These are phyloP conservation scores for Oncorhynchus gorbuscha DNA, from an alignment of 2,113 vertebrate genomes.

Conservation along the genomic window DNA sequence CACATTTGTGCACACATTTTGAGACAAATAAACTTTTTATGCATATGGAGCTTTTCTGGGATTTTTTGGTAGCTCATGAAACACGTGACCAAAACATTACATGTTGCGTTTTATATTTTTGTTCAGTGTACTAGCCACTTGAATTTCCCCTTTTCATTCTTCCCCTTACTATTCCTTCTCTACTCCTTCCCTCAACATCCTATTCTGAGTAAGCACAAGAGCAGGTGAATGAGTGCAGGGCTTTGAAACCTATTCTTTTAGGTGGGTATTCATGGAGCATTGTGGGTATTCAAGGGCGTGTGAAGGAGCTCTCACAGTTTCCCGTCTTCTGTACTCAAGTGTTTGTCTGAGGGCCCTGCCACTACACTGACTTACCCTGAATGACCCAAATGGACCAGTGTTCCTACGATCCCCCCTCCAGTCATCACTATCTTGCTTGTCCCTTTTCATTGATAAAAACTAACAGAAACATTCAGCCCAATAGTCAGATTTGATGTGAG, in stretches of 20 bases:
- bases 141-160: constrained; percentile 9
- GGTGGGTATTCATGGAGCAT: constrained; percentile 49
- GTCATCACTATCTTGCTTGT: constrained; percentile 24
- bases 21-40: too few species aligned
- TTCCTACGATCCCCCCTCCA: constrained; percentile 37
- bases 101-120: too few species aligned
- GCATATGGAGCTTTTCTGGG: too few species aligned
- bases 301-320: constrained; percentile 44
- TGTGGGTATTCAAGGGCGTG: constrained; percentile 52
- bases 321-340: constrained; percentile 58
- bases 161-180: neutral
- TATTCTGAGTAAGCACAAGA: constrained; percentile 24
- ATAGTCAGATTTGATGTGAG: constrained; percentile 55
- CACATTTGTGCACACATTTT: too few species aligned
- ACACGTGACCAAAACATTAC: too few species aligned
- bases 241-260: constrained; percentile 29
- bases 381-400: constrained; percentile 44
- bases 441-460: constrained; percentile 39
- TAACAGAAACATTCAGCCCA: constrained; percentile 47
- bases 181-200: neutral
- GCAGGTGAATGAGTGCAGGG: constrained; percentile 1
- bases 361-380: constrained; percentile 52
- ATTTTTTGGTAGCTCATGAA: too few species aligned
- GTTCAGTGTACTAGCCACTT: neutral
- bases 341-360: constrained; percentile 51